Base-by-base conservation (phyloP, 1,140 invertebrate genomes). In the Orius laevigatus region DNA sequence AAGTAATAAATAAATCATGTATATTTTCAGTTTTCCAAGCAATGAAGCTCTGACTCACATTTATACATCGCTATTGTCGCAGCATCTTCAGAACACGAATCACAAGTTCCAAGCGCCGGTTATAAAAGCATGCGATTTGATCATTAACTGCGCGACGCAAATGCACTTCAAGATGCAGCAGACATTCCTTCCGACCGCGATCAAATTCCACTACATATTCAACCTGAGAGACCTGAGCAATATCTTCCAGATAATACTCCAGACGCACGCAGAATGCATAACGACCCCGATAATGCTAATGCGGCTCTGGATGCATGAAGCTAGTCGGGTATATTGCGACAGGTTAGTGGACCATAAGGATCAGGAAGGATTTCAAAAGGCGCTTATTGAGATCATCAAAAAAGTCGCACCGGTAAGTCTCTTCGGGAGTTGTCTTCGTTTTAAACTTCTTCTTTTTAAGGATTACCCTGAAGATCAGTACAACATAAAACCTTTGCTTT, bases 201-300 rank as follows among this genome's bases (percentile, higher is more conserved):
- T 88, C 33, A 95, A 94, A 63, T 96, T 95, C 63, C 91, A 95
- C 64, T 96, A 96, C 58, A 72, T 85, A 41, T 95, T 94, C 64
- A 96, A 94, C 64, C 66, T 96, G 31, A 69, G 91, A 53, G 92
- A 96, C 64, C 66, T 95, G 4, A 86, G 88, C 2, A 95, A 94
- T 62, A 84, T 87, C 50, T 87, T 84, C 59, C 80, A 86, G 51
- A 31, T 43, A 9, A 46, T 49, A 15, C 45, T 53, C n/a, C 33
- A 49, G 8, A 25, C 53, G 14, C 46, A 38, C 33, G 43, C 49
- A 5, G 87, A 91, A 15, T 78, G 80, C 33, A 69, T 88, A 19
- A 76, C 77, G 44, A 74, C 66, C 40, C 68, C 73, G 1, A 73
- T 74, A 45, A 76, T 79, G 49, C 65, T 92, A 14, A 70, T 91